These are phyloP conservation scores for Danio rerio DNA, from an alignment of 2,113 vertebrate genomes.

Conservation along the genomic window DNA sequence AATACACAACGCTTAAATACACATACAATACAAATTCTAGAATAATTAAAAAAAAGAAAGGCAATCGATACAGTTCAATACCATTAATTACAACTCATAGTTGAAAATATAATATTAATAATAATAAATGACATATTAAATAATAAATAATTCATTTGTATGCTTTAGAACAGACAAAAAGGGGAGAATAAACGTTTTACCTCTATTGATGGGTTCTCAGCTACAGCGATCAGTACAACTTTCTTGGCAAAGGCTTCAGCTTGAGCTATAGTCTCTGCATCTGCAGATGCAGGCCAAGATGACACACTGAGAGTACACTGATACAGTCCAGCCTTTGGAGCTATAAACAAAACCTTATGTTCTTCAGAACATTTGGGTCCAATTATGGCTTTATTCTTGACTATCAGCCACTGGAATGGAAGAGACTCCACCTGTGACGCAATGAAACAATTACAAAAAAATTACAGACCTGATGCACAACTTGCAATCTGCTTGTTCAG, in stretches of 20 bases:
- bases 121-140: neutral
- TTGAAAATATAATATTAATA: too few species aligned
- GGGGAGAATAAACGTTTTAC: constrained; percentile 68
- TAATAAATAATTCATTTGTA: neutral
- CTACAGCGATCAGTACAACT: constrained; percentile 86
- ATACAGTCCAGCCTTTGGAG: constrained; percentile 85
- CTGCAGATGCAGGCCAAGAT: constrained; percentile 90
- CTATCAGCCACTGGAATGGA: constrained; percentile 88
- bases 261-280: constrained; percentile 77
- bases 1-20: neutral
- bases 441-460: neutral
- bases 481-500: too few species aligned
- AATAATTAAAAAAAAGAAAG: neutral
- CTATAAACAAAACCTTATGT: constrained; percentile 90
- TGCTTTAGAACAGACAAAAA: neutral
- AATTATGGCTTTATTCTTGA: constrained; percentile 92
- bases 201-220: constrained; percentile 88
- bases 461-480: too few species aligned
- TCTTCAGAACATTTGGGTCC: constrained; percentile 88
- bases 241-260: constrained; percentile 85
- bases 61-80: neutral
- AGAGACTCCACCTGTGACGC: constrained; percentile 81
- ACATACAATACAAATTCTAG: too few species aligned
- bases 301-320: constrained; percentile 87
- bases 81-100: too few species aligned